These are phyloP conservation scores for Drosophila paulistorum DNA, from an alignment of 1,140 invertebrate species.

Conservation along the genomic window DNA sequence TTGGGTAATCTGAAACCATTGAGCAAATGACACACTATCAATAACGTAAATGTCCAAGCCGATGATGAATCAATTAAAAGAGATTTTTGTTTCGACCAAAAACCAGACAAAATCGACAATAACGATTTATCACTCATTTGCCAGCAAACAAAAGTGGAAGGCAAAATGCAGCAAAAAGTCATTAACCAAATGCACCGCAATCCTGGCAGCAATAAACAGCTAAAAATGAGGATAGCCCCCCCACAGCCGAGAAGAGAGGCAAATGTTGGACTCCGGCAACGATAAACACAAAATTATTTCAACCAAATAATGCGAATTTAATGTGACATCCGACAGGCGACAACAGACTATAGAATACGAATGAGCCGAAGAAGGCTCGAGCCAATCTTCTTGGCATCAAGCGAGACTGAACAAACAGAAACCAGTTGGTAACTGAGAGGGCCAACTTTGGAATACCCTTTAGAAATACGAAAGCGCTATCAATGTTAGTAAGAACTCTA, in stretches of 20 bases:
- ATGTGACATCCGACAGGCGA: constrained; percentile 75
- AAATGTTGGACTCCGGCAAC: constrained; percentile 25
- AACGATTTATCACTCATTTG: constrained; percentile 50
- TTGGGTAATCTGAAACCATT: constrained; percentile 43
- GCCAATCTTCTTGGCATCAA: constrained; percentile 25
- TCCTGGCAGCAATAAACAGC: background rate
- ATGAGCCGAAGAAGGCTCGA: constrained; percentile 1
- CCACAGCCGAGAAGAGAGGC: background rate
- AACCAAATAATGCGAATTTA: constrained; percentile 77
- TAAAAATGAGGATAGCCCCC: background rate
- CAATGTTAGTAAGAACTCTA: too few species aligned
- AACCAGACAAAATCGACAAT: constrained; percentile 21
- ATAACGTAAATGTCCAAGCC: constrained; percentile 49
- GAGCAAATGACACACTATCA: constrained; percentile 32
- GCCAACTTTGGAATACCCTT: constrained; percentile 22
- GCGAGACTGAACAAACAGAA: constrained; percentile 28
- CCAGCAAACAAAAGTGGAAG: constrained; percentile 34
- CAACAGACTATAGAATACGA: constrained; percentile 39
- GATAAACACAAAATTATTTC: constrained; percentile 75
- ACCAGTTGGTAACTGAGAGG: background rate
- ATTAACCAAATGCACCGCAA: constrained; percentile 45
- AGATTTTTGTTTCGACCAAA: constrained; percentile 44
- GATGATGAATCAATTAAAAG: constrained; percentile 77
- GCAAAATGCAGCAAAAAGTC: constrained; percentile 46
- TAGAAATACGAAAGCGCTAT: too few species aligned